A percentile compares a stretch with the other conserved stretches of the same genome.
These are phyloP conservation scores for Piscicola geometra DNA, from an alignment of 2,888 invertebrate species.

Conservation along the genomic window DNA sequence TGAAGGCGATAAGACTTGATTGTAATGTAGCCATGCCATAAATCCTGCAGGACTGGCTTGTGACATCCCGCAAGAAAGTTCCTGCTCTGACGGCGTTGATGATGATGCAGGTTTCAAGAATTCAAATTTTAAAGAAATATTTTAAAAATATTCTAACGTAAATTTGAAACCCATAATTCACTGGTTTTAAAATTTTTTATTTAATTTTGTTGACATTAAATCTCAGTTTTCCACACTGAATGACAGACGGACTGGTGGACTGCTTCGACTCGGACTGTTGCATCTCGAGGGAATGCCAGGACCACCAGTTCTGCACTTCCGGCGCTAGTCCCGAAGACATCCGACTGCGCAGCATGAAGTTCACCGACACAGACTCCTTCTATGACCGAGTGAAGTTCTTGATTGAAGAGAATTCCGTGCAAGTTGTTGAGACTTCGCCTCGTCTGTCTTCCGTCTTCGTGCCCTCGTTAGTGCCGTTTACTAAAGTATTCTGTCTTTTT, in stretches of 20 bases:
- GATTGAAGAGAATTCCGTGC: slow-evolving; percentile 95
- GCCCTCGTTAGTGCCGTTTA: slow-evolving; percentile 74
- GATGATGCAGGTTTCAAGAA: slow-evolving; percentile 82
- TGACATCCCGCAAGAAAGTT: slow-evolving; percentile 83
- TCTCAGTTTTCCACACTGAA: too few relatives aligned
- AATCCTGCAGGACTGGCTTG: slow-evolving; percentile 67
- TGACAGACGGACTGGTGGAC: slow-evolving; percentile 89
- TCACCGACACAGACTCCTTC: slow-evolving; percentile 92
- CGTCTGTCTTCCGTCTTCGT: slow-evolving; percentile 95
- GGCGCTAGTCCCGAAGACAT: slow-evolving; percentile 96
- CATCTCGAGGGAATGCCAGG: slow-evolving; percentile 69
- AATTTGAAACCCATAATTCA: neutral
- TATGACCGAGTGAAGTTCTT: slow-evolving; percentile 95
- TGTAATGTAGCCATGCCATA: too few relatives aligned
- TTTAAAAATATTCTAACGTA: neutral
- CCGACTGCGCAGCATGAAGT: slow-evolving; percentile 87
- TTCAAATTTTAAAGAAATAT: neutral
- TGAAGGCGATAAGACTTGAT: too few relatives aligned
- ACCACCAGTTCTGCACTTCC: slow-evolving; percentile 88
- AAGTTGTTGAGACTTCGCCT: slow-evolving; percentile 67
- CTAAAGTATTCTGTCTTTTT: too few relatives aligned
- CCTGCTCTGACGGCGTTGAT: slow-evolving; percentile 89
- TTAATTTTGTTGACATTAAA: too few relatives aligned
- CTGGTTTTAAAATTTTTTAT: too few relatives aligned
- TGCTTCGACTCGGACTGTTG: slow-evolving; percentile 99